Conservation (phyloP, 30 jellyfish, hydroid and myxozoan species). For the Aurelia sp. region DNA sequence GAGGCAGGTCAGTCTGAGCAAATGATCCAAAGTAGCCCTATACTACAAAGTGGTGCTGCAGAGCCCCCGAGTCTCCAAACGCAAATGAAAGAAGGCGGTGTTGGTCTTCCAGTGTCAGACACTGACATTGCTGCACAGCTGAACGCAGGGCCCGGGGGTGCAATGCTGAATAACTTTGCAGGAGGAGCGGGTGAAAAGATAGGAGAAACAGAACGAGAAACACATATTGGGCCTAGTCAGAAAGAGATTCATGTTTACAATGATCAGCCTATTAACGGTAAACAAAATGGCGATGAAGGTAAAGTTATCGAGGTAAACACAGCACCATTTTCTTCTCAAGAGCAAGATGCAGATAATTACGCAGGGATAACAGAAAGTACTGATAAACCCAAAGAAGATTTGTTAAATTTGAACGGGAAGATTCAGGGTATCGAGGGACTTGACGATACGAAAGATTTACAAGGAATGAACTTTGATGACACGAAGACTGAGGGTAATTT, state of each 20-base stretch:
- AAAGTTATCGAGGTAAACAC: neutral
- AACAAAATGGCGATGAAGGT: slow-evolving; percentile 2
- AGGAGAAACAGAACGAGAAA: slow-evolving; percentile 19
- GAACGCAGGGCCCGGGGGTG: too few relatives aligned
- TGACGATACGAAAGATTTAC: neutral
- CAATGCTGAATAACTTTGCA: neutral
- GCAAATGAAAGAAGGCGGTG: slow-evolving; percentile 33
- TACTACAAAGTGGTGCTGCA: neutral
- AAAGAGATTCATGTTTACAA: slow-evolving; percentile 22
- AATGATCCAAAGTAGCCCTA: neutral
- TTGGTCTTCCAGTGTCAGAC: neutral
- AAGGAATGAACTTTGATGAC: neutral
- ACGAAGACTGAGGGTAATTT: neutral
- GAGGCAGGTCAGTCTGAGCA: too few relatives aligned
- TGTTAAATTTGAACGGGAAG: slow-evolving; percentile 65
- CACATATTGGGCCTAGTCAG: slow-evolving; percentile 45
- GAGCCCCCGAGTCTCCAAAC: neutral
- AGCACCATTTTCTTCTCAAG: neutral
- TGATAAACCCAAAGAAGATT: slow-evolving; percentile 33
- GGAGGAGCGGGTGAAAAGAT: slow-evolving; percentile 3
- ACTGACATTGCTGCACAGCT: too few relatives aligned
- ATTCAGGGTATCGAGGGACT: slow-evolving; percentile 53
- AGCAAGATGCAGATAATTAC: slow-evolving; percentile 20
- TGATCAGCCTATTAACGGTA: neutral
- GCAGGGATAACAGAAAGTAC: slow-evolving; percentile 63